Percentiles rank a stretch among this genome's conserved stretches.
These are phyloP conservation scores for Dipodomys spectabilis DNA, from an alignment of 2,113 vertebrate genomes.

Conservation along the genomic window DNA sequence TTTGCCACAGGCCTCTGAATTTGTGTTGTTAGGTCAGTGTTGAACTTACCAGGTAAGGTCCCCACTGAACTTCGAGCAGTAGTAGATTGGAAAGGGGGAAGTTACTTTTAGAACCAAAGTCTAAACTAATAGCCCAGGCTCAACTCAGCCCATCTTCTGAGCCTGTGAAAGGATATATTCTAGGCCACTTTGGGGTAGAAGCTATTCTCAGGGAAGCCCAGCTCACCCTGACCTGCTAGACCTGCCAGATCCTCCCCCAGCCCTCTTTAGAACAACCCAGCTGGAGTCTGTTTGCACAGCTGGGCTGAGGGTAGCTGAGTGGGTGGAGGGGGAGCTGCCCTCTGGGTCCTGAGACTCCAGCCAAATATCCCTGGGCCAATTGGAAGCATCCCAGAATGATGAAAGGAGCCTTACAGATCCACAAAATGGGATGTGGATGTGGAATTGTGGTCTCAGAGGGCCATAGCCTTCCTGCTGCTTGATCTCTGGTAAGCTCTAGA, in stretches of 20 bases:
- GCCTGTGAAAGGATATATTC: not conserved
- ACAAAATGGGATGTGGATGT: not conserved
- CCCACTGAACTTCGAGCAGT: not conserved
- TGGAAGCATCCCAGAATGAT: constrained; percentile 38
- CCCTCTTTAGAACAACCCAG: constrained; percentile 6
- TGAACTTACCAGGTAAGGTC: not conserved
- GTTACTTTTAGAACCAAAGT: not conserved
- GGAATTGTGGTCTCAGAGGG: not conserved
- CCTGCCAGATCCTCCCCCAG: not conserved
- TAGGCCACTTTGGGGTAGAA: constrained; percentile 32
- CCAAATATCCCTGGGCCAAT: constrained; percentile 32
- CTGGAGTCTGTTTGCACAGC: constrained; percentile 75
- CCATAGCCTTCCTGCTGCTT: not conserved
- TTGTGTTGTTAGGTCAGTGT: not conserved
- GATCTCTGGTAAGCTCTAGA: not conserved
- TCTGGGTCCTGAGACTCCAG: constrained; percentile 38
- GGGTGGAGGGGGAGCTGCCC: constrained; percentile 33
- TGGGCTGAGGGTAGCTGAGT: constrained; percentile 34
- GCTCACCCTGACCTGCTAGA: constrained; percentile 46
- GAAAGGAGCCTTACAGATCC: constrained; percentile 8
- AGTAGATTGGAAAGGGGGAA: not conserved
- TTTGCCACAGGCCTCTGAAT: not conserved
- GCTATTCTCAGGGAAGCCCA: constrained; percentile 42
- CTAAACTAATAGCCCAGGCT: not conserved
- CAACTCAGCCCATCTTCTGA: not conserved